These are phyloP conservation scores for Noctua pronuba DNA, from an alignment of 2,888 invertebrate species.

Conservation along the genomic window DNA sequence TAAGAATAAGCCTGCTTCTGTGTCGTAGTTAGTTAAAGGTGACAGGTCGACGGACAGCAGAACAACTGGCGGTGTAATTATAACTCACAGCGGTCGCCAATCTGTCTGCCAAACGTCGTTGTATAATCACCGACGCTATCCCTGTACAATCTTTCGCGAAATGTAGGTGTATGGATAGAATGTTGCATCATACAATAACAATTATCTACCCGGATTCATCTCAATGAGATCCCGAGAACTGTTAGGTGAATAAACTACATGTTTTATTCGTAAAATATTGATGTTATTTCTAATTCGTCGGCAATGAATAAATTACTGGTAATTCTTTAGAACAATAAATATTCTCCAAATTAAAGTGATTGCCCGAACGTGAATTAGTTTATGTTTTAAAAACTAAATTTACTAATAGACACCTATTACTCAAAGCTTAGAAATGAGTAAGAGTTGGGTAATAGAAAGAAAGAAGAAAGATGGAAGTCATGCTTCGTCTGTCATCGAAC, in stretches of 20 bases:
- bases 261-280: slow-evolving; percentile 37
- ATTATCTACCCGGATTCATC: slow-evolving; percentile 9
- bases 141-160: not conserved
- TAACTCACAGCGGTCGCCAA: slow-evolving; percentile 49
- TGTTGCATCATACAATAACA: slow-evolving; percentile 8
- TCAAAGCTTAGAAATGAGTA: not conserved
- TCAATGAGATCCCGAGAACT: slow-evolving; percentile 19
- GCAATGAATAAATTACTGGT: slow-evolving; percentile 32
- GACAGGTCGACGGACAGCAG: slow-evolving; percentile 44
- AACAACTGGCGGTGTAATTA: slow-evolving; percentile 41
- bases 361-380: slow-evolving; percentile 4
- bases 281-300: slow-evolving; percentile 47
- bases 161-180: slow-evolving; percentile 31
- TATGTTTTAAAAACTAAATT: not conserved
- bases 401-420: not conserved
- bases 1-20: slow-evolving; percentile 36
- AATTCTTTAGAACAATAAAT: slow-evolving; percentile 39
- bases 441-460: not conserved
- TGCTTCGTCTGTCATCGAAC: not conserved
- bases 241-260: slow-evolving; percentile 32
- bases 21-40: slow-evolving; percentile 38
- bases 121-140: slow-evolving; percentile 20
- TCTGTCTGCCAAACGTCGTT: slow-evolving; percentile 53
- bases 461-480: not conserved
- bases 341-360: slow-evolving; percentile 22